Evolutionary conservation across 2,113 vertebrate species (phyloP).

Genomic region (Xyrauchen texanus): DNA sequence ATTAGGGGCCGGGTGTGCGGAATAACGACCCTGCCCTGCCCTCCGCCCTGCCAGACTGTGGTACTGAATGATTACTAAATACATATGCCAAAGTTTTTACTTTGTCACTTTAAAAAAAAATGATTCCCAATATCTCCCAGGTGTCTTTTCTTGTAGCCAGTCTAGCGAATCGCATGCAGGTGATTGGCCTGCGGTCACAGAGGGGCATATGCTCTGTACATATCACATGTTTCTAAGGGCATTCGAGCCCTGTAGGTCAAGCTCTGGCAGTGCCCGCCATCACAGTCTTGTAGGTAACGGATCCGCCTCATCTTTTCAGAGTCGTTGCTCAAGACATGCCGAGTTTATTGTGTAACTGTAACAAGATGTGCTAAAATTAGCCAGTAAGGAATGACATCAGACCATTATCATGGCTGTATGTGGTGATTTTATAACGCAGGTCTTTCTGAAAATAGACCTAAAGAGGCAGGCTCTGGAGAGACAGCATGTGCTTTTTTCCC

Average conservation of each 20-base stretch:
- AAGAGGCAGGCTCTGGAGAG: conserved; percentile 1
- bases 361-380: conserved; percentile 69
- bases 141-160: not conserved
- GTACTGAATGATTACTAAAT: too few species aligned
- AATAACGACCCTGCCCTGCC: too few species aligned
- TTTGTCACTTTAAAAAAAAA: too few species aligned
- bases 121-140: not conserved
- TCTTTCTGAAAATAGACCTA: conserved; percentile 47
- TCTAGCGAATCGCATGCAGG: not conserved
- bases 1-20: too few species aligned
- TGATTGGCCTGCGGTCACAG: conserved; percentile 13
- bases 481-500: conserved; percentile 10
- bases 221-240: conserved; percentile 26
- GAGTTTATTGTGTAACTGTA: conserved; percentile 62
- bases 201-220: conserved; percentile 15
- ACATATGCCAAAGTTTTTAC: too few species aligned
- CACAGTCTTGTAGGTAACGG: conserved; percentile 8
- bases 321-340: conserved; percentile 6
- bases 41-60: too few species aligned
- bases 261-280: conserved; percentile 1
- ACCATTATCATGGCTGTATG: conserved; percentile 67
- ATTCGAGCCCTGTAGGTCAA: conserved; percentile 8
- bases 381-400: conserved; percentile 60
- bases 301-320: not conserved
- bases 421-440: conserved; percentile 56